Percentiles rank a stretch among this genome's conserved stretches.
Conservation (phyloP, 2,888 invertebrate species). For the Eucera pruinosa region DNA sequence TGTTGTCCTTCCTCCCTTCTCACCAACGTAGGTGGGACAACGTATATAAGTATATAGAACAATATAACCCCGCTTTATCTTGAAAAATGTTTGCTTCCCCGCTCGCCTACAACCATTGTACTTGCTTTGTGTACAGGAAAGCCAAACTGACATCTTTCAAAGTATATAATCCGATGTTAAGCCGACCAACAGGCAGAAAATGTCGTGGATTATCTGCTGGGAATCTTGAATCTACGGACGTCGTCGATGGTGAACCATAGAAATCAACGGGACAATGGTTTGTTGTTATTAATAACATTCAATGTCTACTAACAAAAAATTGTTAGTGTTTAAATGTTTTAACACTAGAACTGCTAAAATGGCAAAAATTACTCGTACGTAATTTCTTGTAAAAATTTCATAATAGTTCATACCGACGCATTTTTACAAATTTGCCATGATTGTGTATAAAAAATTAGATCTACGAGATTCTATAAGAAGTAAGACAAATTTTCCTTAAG, state of each 20-base stretch:
- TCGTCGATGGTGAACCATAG: neutral
- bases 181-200: slow-evolving; percentile 47
- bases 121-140: slow-evolving; percentile 53
- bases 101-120: slow-evolving; percentile 74
- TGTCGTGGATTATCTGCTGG: slow-evolving; percentile 7
- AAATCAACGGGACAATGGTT: neutral
- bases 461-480: too few relatives aligned
- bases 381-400: too few relatives aligned
- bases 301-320: too few relatives aligned
- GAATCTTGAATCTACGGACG: slow-evolving; percentile 11
- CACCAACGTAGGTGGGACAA: slow-evolving; percentile 40
- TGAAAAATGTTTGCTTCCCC: slow-evolving; percentile 79
- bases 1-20: neutral
- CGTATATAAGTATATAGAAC: slow-evolving; percentile 70
- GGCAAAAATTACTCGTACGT: too few relatives aligned
- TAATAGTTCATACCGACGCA: too few relatives aligned
- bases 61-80: slow-evolving; percentile 77
- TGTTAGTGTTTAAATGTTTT: too few relatives aligned
- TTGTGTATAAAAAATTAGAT: too few relatives aligned
- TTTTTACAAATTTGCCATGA: too few relatives aligned
- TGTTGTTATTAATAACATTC: too few relatives aligned
- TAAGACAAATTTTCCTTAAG: too few relatives aligned
- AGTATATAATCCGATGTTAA: slow-evolving; percentile 73
- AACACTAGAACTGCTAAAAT: too few relatives aligned
- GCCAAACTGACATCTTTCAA: slow-evolving; percentile 44